Evolutionary conservation across 2,113 vertebrate genomes (phyloP).

Genomic region (Phaethornis superciliosus): DNA sequence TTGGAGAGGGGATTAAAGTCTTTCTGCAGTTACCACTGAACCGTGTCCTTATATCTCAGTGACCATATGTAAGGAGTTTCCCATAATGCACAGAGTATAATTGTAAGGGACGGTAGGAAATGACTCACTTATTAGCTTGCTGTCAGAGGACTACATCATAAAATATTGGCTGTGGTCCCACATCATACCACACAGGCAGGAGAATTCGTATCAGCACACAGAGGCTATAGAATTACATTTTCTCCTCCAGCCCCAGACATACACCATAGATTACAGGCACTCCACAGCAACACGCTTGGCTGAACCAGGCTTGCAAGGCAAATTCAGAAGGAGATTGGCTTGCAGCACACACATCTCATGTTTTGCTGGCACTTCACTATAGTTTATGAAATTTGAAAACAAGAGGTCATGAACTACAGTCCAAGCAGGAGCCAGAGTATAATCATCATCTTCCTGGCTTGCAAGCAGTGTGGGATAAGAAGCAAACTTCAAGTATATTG

Average conservation of each 20-base stretch:
- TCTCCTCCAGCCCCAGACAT: not conserved
- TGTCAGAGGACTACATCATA: not conserved
- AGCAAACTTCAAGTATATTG: not conserved
- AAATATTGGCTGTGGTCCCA: conserved; percentile 9
- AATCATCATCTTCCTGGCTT: not conserved
- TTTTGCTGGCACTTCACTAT: not conserved
- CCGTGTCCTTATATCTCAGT: not conserved
- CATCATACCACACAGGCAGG: not conserved
- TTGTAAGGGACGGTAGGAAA: not conserved
- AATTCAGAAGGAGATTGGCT: not conserved
- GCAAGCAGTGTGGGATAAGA: not conserved
- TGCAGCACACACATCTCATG: not conserved
- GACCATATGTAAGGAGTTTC: not conserved
- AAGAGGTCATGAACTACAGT: not conserved
- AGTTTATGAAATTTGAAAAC: not conserved
- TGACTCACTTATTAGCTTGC: not conserved
- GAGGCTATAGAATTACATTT: conserved; percentile 30
- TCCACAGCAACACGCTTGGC: not conserved
- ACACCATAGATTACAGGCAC: not conserved
- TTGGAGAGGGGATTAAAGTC: not conserved
- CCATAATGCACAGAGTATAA: not conserved
- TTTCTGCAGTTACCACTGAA: not conserved
- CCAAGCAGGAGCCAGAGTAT: not conserved
- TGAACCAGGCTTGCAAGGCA: not conserved
- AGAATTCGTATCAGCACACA: conserved; percentile 29